A percentile compares a stretch with the other conserved stretches of the same genome.
Evolutionary conservation across 1,140 invertebrate genomes (phyloP).

Genomic region (Aphis craccivora): DNA sequence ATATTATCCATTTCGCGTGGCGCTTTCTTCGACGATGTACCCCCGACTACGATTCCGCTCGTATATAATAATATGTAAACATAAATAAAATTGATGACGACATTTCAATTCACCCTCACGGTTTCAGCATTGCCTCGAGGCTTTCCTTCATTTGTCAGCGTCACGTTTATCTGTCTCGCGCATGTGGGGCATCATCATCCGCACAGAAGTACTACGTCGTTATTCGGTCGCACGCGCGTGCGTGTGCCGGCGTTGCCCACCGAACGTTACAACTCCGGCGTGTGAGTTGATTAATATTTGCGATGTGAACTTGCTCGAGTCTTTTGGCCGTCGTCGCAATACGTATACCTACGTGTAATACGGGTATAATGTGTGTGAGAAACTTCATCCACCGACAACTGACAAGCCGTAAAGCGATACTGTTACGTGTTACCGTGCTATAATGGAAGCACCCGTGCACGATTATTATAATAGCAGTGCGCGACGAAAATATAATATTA

Average conservation of each 20-base stretch:
- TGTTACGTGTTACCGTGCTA: too few species aligned
- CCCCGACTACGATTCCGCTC: neutral
- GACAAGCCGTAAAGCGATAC: too few species aligned
- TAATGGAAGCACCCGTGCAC: too few species aligned
- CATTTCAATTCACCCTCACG: slow-evolving; percentile 50
- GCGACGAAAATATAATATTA: too few species aligned
- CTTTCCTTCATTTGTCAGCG: slow-evolving; percentile 53
- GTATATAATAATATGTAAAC: slow-evolving; percentile 34
- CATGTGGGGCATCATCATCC: slow-evolving; percentile 38
- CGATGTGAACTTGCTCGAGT: neutral
- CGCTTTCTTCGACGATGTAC: neutral
- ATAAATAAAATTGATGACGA: slow-evolving; percentile 58
- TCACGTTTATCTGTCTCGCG: slow-evolving; percentile 55
- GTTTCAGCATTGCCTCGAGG: slow-evolving; percentile 6
- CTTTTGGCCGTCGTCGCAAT: neutral
- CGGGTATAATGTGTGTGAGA: neutral
- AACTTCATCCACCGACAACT: neutral
- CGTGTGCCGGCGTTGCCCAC: neutral
- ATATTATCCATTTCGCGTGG: slow-evolving; percentile 27
- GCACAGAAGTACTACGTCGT: slow-evolving; percentile 24
- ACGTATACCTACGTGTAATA: neutral
- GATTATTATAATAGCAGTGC: too few species aligned
- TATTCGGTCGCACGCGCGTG: neutral
- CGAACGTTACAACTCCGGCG: neutral
- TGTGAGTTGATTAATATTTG: slow-evolving; percentile 45